These are phyloP conservation scores for Campoletis sonorensis DNA, from an alignment of 1,140 invertebrate species.

Conservation along the genomic window DNA sequence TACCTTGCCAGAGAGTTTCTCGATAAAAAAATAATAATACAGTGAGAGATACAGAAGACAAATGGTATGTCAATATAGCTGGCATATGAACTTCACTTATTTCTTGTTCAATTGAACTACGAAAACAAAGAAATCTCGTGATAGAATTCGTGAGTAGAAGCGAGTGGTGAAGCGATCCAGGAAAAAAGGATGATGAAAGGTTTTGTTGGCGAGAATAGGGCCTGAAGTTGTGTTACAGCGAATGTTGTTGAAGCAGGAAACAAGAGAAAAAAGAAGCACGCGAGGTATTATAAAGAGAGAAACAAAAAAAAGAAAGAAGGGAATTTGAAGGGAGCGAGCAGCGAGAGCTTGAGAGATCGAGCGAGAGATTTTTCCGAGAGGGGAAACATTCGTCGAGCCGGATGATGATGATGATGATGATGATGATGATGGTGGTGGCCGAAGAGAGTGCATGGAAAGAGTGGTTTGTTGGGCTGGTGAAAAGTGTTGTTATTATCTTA, in stretches of 20 bases:
- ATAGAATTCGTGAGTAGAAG: no score
- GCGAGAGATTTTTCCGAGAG: neutral
- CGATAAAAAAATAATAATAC: no score
- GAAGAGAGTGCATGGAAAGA: neutral
- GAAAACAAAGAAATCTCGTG: no score
- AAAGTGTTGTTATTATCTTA: no score
- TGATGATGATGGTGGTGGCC: neutral
- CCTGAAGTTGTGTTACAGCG: no score
- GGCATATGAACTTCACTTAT: no score
- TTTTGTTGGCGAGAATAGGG: no score
- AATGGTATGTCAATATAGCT: no score
- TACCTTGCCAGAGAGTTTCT: no score
- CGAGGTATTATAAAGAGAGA: neutral
- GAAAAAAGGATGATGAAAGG: neutral
- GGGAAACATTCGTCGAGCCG: neutral
- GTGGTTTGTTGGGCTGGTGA: neutral
- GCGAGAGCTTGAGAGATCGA: neutral
- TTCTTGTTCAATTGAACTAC: no score
- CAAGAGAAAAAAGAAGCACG: neutral
- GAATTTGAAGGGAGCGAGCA: neutral
- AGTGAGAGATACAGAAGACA: no score
- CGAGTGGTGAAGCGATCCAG: no score
- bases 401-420: neutral
- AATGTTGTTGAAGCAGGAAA: slow-evolving; percentile 1
- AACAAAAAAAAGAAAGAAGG: neutral